Base-by-base conservation (phyloP, 35 echinoderm and acorn worm genomes). In the Apostichopus parvimensis region DNA sequence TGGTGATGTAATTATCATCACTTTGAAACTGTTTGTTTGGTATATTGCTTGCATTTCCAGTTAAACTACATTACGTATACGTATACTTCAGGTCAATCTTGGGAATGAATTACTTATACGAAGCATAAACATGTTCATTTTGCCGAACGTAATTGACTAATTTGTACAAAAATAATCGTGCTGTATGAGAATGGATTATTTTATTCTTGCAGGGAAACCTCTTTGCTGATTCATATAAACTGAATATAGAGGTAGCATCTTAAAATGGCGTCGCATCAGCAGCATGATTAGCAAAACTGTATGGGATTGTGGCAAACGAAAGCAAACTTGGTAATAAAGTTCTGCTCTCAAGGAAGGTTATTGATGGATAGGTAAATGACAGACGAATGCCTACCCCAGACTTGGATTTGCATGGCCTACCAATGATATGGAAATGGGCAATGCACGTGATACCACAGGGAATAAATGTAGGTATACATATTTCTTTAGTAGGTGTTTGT, bases 311-410 rank as follows among this genome's bases (percentile, higher is more conserved):
- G 78, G 78, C 78, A 12, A 79, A 79, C 22, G 78, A 21, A 6
- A 21, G 78, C 21, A 79, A 79, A 79, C 12, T 79, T 12, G 78
- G 78, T 11, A 79, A 79, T 21, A 79, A 79, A 21, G 22, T 21
- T 79, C 78, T 79, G 11, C 78, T 79, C 21, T 79, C 78, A 10
- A 79, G 22, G 78, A 79, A 79, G 5, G 22, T 79, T 17, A 5
- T 79, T 11, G 78, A 79, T n/a, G 78, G 22, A 79, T 79, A 79
- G 12, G 78, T 21, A 79, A 79, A 79, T 21, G 78, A 79, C 78
- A 8, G 78, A 53, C 11, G 78, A 21, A 21, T 12, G 12, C 78
- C 52, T 15, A 15, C 78, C 22, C 78, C 8, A 15, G 78, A 79
- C 22, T 21, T 79, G 78, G 78, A 17, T 12, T 11, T 79, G 5